Conservation (phyloP, 64 coral and sea anemone species). For the Stylophora pistillata region DNA sequence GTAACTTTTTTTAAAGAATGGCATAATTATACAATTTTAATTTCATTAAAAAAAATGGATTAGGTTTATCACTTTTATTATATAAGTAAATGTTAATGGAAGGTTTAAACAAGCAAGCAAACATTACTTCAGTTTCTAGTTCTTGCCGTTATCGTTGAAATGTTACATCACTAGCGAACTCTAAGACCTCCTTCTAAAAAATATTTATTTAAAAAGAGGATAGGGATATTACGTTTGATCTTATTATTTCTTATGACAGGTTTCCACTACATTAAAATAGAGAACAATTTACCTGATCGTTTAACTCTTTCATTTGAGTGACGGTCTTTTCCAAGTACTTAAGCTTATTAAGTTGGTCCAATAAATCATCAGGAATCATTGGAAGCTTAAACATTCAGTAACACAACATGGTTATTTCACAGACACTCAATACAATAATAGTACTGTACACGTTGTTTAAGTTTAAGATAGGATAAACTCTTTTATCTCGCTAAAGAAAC, state of each 20-base stretch:
- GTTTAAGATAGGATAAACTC: no score
- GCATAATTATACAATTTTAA: constrained; percentile 8
- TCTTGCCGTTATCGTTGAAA: no score
- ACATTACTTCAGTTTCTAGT: no score
- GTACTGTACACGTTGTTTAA: no score
- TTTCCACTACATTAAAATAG: neutral
- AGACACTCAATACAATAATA: no score
- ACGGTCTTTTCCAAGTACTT: constrained; percentile 83
- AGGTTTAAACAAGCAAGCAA: no score
- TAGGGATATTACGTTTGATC: no score
- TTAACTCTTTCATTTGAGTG: constrained; percentile 76
- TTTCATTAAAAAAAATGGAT: neutral
- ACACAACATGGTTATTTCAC: constrained; percentile 1
- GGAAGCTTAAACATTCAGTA: constrained; percentile 66
- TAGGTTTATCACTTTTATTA: neutral
- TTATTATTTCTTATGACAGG: neutral
- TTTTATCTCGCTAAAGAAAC: no score
- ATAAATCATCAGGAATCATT: constrained; percentile 83
- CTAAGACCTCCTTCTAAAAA: no score
- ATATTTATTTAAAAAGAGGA: no score
- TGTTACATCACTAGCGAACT: no score
- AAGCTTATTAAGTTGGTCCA: constrained; percentile 91
- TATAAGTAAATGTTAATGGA: no score
- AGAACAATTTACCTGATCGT: constrained; percentile 67
- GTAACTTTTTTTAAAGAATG: constrained; percentile 56